Evolutionary conservation across 2,888 invertebrate species (phyloP).

Genomic region (Zele albiditarsus): DNA sequence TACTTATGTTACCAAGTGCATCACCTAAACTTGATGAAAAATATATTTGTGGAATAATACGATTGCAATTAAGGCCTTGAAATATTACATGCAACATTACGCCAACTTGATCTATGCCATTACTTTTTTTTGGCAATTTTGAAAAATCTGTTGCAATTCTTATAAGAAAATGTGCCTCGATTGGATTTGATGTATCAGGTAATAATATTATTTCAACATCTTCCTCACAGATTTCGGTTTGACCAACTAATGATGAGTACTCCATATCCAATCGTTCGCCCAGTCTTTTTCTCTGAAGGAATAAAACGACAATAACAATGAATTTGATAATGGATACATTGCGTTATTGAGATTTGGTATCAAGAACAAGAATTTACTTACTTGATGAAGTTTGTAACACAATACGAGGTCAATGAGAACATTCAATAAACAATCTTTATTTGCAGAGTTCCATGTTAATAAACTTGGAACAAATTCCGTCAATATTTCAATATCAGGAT

Average conservation of each 20-base stretch:
- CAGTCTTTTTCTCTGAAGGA: slow-evolving; percentile 73
- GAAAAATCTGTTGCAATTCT: slow-evolving; percentile 79
- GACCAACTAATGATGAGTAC: slow-evolving; percentile 77
- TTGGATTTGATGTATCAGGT: slow-evolving; percentile 71
- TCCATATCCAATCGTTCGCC: slow-evolving; percentile 78
- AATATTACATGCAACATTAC: slow-evolving; percentile 77
- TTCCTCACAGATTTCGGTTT: slow-evolving; percentile 74
- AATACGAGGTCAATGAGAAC: slow-evolving; percentile 78
- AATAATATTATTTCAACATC: slow-evolving; percentile 81
- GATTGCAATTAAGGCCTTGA: slow-evolving; percentile 74
- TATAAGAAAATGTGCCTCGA: slow-evolving; percentile 78
- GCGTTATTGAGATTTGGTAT: background rate
- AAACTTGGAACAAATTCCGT: slow-evolving; percentile 77
- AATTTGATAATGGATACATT: background rate
- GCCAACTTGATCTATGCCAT: slow-evolving; percentile 72
- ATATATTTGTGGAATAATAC: slow-evolving; percentile 72
- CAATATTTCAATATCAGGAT: slow-evolving; percentile 76
- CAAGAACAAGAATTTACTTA: slow-evolving; percentile 60
- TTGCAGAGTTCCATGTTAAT: slow-evolving; percentile 78
- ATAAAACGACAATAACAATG: slow-evolving; percentile 30
- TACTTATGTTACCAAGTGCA: slow-evolving; percentile 70
- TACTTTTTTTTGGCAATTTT: slow-evolving; percentile 76
- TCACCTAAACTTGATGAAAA: slow-evolving; percentile 75
- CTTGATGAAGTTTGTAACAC: slow-evolving; percentile 80
- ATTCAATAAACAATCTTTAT: slow-evolving; percentile 76